Evolutionary conservation across 2,888 invertebrate species (phyloP).

Genomic region (Charanyca ferruginea): DNA sequence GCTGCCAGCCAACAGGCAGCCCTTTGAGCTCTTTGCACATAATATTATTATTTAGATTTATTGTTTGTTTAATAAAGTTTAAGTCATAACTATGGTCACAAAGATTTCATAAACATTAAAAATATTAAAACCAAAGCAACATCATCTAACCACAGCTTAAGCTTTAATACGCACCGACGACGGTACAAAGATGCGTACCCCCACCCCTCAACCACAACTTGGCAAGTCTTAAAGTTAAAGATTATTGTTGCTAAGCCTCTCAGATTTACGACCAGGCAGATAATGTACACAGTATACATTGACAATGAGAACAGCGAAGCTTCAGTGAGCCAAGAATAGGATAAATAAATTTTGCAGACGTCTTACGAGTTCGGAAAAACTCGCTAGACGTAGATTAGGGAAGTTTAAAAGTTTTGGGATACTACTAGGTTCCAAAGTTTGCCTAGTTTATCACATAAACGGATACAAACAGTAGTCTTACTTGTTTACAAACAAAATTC

Average conservation of each 20-base stretch:
- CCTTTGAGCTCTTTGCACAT: too few species aligned
- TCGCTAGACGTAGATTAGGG: neutral
- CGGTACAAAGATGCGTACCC: neutral
- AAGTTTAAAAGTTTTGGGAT: neutral
- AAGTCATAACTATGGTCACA: too few species aligned
- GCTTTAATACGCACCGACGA: neutral
- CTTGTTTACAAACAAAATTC: neutral
- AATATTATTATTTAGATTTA: too few species aligned
- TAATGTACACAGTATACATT: conserved; percentile 17
- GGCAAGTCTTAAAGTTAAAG: conserved; percentile 35
- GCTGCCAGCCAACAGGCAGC: too few species aligned
- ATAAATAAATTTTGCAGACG: neutral
- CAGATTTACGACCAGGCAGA: conserved; percentile 38
- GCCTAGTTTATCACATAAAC: neutral
- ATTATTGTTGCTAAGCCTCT: conserved; percentile 28
- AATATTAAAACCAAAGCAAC: neutral
- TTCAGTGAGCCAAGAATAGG: conserved; percentile 3
- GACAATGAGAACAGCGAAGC: neutral
- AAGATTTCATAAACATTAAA: too few species aligned
- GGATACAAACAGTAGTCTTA: neutral
- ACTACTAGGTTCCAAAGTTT: neutral
- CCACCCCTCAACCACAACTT: conserved; percentile 5
- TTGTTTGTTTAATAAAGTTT: too few species aligned
- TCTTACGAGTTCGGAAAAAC: neutral
- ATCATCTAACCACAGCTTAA: neutral